A percentile compares a stretch with the other conserved stretches of the same genome.
Evolutionary conservation across 2,888 invertebrate species (phyloP).

Genomic region (Parascotia fuliginaria): DNA sequence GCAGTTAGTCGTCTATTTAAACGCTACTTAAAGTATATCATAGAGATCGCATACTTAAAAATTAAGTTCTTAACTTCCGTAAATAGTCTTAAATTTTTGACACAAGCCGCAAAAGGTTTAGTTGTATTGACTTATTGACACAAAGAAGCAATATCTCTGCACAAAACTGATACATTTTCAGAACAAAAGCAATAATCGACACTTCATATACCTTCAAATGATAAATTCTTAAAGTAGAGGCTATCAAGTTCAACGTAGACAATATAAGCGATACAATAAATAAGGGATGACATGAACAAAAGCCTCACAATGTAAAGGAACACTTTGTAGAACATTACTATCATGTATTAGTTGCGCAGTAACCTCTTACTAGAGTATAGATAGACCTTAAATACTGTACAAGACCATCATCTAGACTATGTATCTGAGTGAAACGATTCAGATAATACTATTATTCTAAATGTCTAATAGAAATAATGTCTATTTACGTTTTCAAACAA

Average conservation of each 20-base stretch:
- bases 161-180: too few relatives aligned
- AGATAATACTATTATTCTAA: constrained; percentile 42
- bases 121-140: too few relatives aligned
- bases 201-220: too few relatives aligned
- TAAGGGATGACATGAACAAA: constrained; percentile 21
- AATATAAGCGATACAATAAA: constrained; percentile 23
- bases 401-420: constrained; percentile 44
- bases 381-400: constrained; percentile 7
- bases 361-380: constrained; percentile 7
- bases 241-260: constrained; percentile 4
- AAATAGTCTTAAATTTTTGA: too few relatives aligned
- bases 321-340: constrained; percentile 23
- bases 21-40: too few relatives aligned
- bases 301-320: constrained; percentile 5
- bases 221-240: too few relatives aligned
- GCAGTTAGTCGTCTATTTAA: too few relatives aligned
- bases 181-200: too few relatives aligned
- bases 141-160: too few relatives aligned
- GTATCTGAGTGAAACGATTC: constrained; percentile 50
- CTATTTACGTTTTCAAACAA: constrained; percentile 11
- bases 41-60: too few relatives aligned
- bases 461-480: constrained; percentile 13
- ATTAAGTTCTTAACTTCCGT: too few relatives aligned
- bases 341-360: constrained; percentile 27
- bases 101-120: too few relatives aligned